Conservation (phyloP, 2,113 vertebrate genomes). For the Australoheros scitulus region DNA sequence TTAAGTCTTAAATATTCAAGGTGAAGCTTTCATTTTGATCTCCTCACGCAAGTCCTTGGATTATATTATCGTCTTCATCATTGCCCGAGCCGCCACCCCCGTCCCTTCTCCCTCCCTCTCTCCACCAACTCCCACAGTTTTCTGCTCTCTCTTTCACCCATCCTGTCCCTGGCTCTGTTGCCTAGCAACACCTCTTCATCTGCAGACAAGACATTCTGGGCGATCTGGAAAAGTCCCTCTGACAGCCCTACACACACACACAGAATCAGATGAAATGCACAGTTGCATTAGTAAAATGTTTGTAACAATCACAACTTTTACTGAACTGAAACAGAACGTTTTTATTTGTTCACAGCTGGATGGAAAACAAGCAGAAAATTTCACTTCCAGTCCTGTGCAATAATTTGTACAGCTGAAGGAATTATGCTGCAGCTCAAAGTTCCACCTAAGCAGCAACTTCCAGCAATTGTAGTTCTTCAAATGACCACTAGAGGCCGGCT, state of each 20-base stretch:
- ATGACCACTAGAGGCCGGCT: neutral
- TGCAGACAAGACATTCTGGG: neutral
- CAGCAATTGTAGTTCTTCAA: neutral
- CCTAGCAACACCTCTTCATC: slow-evolving; percentile 10
- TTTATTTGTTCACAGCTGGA: neutral
- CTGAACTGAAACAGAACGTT: neutral
- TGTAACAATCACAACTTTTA: neutral
- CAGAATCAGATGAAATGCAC: neutral
- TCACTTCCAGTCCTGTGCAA: neutral
- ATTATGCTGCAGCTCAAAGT: neutral
- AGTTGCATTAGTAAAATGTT: neutral
- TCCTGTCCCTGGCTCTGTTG: neutral
- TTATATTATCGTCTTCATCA: neutral
- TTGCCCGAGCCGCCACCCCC: neutral
- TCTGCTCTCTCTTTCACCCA: neutral
- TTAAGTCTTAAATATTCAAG: slow-evolving; percentile 6
- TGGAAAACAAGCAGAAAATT: neutral
- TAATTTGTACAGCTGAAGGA: neutral
- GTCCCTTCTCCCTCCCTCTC: neutral
- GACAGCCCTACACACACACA: neutral
- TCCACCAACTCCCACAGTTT: neutral
- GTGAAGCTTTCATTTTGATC: neutral
- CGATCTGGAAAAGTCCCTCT: neutral
- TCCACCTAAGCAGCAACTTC: neutral
- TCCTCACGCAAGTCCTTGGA: neutral